Base-by-base conservation (phyloP, 2,797 vertebrate genomes). In the Pelodytes ibericus region DNA sequence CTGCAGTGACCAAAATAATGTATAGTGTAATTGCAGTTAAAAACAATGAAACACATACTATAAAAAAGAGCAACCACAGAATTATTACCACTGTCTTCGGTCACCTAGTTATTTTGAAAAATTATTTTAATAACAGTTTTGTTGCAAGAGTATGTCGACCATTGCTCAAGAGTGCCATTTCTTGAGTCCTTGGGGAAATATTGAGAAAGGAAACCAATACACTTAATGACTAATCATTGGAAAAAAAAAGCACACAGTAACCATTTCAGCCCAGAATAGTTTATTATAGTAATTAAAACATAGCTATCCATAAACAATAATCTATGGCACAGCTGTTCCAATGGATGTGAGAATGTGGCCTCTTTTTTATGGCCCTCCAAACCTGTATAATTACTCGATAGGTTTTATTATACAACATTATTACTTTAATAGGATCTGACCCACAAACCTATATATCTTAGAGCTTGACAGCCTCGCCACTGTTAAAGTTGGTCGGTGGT, bases 81-180 rank as follows among this genome's bases (percentile, higher is more conserved):
- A 41, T 25, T 31, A 39, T 67, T n/a, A 57, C 25, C 67, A 61
- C 29, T 39, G 47, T 63, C 58, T 72, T 25, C n/a, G 62, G 36
- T n/a, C 4, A 36, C 33, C 6, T 20, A 62, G 58, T 70, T 36
- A 62, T 69, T 76, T 56, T 57, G 59, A 70, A 71, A 70, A 61
- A 70, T 71, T 41, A 63, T 56, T 70, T 76, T 71, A 76, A 70
- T 76, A 69, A 53, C 16, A 62, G 11, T 63, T 56, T 64, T 24
- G 36, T 51, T 49, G 10, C 74, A 44, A 62, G 20, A 27, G n/a
- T 31, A 63, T 51, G 16, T 57, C 63, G 27, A 59, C 51, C 24
- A 29, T 27, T 49, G 36, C 61, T 29, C n/a, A 31, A 44, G 60
- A 56, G n/a, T 41, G 27, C 30, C 16, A n/a, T 57, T 73, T 53